Evolutionary conservation across 1,140 invertebrate species (phyloP).

Genomic region (Nasonia giraulti): DNA sequence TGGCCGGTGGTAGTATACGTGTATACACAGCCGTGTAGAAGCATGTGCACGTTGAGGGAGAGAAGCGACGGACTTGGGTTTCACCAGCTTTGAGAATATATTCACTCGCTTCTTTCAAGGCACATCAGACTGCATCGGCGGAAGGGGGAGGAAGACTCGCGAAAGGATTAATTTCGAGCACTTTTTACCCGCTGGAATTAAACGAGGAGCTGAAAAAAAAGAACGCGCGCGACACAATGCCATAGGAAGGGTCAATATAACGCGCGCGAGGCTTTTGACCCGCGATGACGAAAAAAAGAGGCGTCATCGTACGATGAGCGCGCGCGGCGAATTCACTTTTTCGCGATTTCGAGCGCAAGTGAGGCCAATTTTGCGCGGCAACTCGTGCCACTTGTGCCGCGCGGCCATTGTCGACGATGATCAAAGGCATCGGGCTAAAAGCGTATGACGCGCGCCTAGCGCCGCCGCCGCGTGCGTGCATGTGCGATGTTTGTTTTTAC

Average conservation of each 20-base stretch:
- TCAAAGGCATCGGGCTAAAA: conserved; percentile 42
- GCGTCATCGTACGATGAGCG: background rate
- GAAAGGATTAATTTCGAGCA: background rate
- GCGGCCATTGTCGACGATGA: conserved; percentile 36
- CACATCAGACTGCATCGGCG: background rate
- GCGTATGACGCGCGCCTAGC: background rate
- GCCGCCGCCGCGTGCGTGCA: background rate
- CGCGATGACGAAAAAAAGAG: conserved; percentile 21
- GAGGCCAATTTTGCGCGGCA: conserved; percentile 36
- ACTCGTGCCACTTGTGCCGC: conserved; percentile 32
- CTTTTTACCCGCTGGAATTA: background rate
- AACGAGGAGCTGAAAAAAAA: background rate
- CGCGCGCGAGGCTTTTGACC: background rate
- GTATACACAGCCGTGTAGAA: conserved; percentile 32
- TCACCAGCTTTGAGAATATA: conserved; percentile 62
- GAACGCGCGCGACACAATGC: background rate
- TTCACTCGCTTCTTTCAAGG: conserved; percentile 47
- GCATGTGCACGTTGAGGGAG: background rate
- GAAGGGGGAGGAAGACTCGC: background rate
- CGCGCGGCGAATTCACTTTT: conserved; percentile 33
- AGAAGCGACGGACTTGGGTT: conserved; percentile 45
- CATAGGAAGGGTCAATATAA: background rate
- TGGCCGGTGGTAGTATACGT: conserved; percentile 58
- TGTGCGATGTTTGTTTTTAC: conserved; percentile 25
- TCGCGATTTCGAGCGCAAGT: conserved; percentile 24